Percentiles rank a stretch among this genome's conserved stretches.
Conservation (phyloP, 2,797 vertebrate species). For the Thripadectes ignobilis region DNA sequence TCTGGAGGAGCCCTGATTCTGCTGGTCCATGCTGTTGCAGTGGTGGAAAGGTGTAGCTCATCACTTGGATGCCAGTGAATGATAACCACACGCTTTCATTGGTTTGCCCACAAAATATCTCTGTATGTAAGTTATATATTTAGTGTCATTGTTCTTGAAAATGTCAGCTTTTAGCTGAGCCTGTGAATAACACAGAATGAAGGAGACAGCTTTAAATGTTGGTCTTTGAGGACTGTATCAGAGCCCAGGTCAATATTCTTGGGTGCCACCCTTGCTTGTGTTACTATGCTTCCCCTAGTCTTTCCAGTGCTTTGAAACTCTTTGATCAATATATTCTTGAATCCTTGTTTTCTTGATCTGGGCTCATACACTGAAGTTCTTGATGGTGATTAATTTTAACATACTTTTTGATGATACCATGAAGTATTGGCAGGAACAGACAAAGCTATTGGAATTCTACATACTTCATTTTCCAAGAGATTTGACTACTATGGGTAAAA, state of each 20-base stretch:
- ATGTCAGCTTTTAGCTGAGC: neutral
- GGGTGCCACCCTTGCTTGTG: neutral
- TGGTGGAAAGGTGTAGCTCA: neutral
- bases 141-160: neutral
- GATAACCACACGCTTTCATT: neutral
- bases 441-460: neutral
- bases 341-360: neutral
- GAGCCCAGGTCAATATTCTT: neutral
- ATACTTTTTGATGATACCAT: neutral
- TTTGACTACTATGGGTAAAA: neutral
- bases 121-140: neutral
- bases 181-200: neutral
- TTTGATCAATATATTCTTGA: neutral
- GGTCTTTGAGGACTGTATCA: neutral
- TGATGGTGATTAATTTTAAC: neutral
- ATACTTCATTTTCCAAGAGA: fast-evolving
- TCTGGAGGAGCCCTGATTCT: neutral
- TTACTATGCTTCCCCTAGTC: neutral
- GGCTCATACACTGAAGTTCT: neutral
- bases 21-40: neutral
- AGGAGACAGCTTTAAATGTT: neutral
- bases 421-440: neutral
- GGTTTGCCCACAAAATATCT: neutral
- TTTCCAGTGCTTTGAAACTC: neutral
- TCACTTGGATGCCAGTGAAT: neutral